Base-by-base conservation (phyloP, 2,888 invertebrate species). In the Horisme vitalbata region DNA sequence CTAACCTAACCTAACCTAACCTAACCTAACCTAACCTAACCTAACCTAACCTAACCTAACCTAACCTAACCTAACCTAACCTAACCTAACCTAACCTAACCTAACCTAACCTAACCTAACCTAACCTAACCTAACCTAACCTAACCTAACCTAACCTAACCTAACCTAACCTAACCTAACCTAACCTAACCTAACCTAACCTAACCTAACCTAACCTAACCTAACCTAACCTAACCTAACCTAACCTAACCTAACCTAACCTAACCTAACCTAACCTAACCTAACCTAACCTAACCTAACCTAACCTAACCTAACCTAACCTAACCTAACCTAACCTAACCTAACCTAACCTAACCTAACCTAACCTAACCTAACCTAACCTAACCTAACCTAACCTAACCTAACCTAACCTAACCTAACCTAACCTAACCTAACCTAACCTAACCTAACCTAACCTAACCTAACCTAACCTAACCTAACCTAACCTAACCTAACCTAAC, bases 291-390 rank as follows among this genome's bases (percentile, higher is more conserved):
- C 15, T 15, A 15, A 3, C 5, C n/a, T n/a, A 15, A 15, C 15
- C 50, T 50, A 55, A 49, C 55, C 48, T 52, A 52, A 52, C 51
- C 48, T 49, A 54, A 49, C 45, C 48, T 46, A 48, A 47, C 49
- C 49, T 47, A 52, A 52, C 55, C 55, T 52, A 57, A 57, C 53
- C 56, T 52, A 54, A 54, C 57, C 57, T 54, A 54, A 54, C 54
- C 53, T 52, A 48, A 54, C 48, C 51, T 53, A 51, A 51, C 54
- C 57, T 54, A 50, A 54, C 54, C 57, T 54, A 52, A 54, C 54
- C 54, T 54, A 54, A 54, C 57, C 57, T 55, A 55, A 55, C 58
- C 55, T 53, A 50, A 47, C 52, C 53, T 15, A 32, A 14, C 32
- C 15, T 15, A 32, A 54, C 56, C 28, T 28, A 28, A 28, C 59